Percentiles rank a stretch among this genome's conserved stretches.
phyloP scores from a whole-genome alignment of 2,888 invertebrate species.

The Cheilosia pagana region DNA sequence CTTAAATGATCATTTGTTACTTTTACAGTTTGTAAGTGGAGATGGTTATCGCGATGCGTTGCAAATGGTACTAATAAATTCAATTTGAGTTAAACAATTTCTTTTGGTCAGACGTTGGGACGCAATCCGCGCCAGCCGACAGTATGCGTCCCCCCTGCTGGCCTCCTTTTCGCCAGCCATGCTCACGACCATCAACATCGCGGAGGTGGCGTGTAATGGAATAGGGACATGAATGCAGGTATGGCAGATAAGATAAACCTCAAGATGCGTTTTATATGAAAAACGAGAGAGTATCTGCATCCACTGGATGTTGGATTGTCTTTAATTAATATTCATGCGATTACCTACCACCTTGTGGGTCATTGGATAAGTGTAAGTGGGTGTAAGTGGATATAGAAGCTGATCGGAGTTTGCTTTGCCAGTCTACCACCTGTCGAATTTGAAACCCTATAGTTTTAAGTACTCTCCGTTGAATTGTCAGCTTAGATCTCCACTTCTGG shows the following conservation, averaged over 20 bases:
- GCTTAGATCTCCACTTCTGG: too few species aligned
- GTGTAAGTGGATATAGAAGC: neutral
- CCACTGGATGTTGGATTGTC: slow-evolving; percentile 39
- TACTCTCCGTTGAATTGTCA: too few species aligned
- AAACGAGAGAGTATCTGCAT: slow-evolving; percentile 25
- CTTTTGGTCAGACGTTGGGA: slow-evolving; percentile 15
- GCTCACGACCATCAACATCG: slow-evolving; percentile 15
- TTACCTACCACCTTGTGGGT: neutral
- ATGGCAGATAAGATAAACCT: slow-evolving; percentile 58
- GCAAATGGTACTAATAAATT: slow-evolving; percentile 74
- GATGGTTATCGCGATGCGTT: slow-evolving; percentile 70
- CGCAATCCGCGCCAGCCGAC: neutral
- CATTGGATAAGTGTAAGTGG: neutral
- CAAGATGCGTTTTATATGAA: slow-evolving; percentile 11
- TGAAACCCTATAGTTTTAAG: too few species aligned
- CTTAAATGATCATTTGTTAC: slow-evolving; percentile 67
- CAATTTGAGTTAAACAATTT: slow-evolving; percentile 68
- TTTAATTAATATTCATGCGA: slow-evolving; percentile 41
- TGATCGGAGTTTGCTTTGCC: too few species aligned
- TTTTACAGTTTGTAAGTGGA: slow-evolving; percentile 70
- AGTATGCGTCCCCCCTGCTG: neutral
- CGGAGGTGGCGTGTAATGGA: slow-evolving; percentile 28
- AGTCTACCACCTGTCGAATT: too few species aligned
- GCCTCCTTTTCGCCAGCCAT: slow-evolving; percentile 12
- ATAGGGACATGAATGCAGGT: slow-evolving; percentile 29